Evolutionary conservation across 2,797 vertebrate genomes (phyloP).

Genomic region (Alfaro cultratus): DNA sequence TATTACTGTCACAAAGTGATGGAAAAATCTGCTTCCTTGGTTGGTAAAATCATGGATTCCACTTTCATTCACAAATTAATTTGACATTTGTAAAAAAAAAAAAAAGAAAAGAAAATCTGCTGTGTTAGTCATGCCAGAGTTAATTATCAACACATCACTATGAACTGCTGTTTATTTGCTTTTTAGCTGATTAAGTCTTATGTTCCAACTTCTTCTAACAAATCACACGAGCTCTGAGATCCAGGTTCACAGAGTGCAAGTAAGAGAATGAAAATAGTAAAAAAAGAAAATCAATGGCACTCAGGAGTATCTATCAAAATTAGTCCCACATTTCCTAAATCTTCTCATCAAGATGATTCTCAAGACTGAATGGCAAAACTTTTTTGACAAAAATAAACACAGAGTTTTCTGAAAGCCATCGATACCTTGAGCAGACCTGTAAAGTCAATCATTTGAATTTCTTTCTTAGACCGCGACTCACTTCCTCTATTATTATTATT

Average conservation of each 20-base stretch:
- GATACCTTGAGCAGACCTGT: background rate
- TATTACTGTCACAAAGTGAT: background rate
- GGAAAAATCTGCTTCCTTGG: background rate
- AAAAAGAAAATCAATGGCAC: background rate
- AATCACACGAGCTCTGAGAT: background rate
- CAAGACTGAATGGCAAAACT: background rate
- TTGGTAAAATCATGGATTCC: background rate
- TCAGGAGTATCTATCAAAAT: background rate
- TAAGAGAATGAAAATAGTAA: background rate
- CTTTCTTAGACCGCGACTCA: no score
- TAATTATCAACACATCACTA: background rate
- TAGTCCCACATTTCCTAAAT: background rate
- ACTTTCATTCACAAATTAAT: background rate
- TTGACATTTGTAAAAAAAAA: background rate
- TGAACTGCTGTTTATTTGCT: background rate
- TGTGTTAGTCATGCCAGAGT: background rate
- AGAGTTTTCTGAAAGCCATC: background rate
- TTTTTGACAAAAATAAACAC: background rate
- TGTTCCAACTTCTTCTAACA: background rate
- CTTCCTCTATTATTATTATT: no score
- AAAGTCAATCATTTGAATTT: no score
- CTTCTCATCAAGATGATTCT: background rate
- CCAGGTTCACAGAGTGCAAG: background rate
- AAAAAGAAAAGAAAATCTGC: background rate
- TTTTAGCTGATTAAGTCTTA: background rate